phyloP scores from a whole-genome alignment of 2,797 vertebrate genomes.

The Gymnoscopelus braueri region DNA sequence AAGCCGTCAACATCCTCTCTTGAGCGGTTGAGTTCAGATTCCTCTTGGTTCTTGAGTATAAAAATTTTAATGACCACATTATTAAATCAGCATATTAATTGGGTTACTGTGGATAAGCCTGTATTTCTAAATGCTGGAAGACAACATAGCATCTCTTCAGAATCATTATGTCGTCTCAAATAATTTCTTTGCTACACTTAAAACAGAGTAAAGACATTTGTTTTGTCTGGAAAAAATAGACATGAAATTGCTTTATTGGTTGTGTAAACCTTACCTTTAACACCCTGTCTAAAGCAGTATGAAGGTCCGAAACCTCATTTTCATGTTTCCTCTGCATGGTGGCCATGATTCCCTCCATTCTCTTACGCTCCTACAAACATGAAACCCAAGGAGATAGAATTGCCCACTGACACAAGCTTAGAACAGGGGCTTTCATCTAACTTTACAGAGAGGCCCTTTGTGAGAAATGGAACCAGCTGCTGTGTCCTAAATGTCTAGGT shows the following conservation, averaged over 20 bases:
- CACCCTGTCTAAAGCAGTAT: slow-evolving; percentile 70
- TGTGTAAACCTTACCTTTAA: slow-evolving; percentile 67
- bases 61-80: slow-evolving; percentile 17
- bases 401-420: slow-evolving; percentile 16
- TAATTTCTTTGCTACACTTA: neutral
- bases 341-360: slow-evolving; percentile 69
- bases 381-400: slow-evolving; percentile 63
- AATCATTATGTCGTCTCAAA: neutral
- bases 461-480: slow-evolving; percentile 49
- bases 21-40: slow-evolving; percentile 54
- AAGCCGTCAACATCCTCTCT: slow-evolving; percentile 72
- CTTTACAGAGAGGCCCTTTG: slow-evolving; percentile 71
- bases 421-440: slow-evolving; percentile 66
- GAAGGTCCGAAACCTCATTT: slow-evolving; percentile 74
- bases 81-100: neutral
- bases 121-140: neutral
- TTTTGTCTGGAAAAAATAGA: no score
- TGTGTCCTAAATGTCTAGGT: slow-evolving; percentile 52
- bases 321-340: slow-evolving; percentile 75
- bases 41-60: slow-evolving; percentile 67
- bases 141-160: neutral
- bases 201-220: slow-evolving; percentile 1
- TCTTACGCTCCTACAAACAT: slow-evolving; percentile 71
- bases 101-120: neutral
- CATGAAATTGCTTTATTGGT: neutral